Evolutionary conservation across 1,140 invertebrate genomes (phyloP).

Genomic region (Pogonognathellus flavescens): DNA sequence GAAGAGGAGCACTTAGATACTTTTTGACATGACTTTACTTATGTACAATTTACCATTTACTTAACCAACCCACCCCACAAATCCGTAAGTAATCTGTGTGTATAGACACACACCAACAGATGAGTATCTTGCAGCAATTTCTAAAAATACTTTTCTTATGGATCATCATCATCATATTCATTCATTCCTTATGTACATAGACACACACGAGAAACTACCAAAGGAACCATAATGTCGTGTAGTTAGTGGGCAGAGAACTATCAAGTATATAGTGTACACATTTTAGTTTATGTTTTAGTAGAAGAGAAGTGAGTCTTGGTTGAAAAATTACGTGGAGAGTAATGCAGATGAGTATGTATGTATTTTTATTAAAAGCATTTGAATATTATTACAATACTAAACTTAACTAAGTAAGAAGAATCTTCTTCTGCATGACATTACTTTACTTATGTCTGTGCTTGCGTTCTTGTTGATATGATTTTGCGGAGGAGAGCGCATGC

Average conservation of each 20-base stretch:
- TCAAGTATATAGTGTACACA: too few species aligned
- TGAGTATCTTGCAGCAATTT: slow-evolving; percentile 44
- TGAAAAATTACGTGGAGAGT: too few species aligned
- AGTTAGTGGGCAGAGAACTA: not conserved
- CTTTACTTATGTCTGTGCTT: not conserved
- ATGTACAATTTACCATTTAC: slow-evolving; percentile 46
- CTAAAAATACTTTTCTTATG: slow-evolving; percentile 41
- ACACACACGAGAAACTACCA: not conserved
- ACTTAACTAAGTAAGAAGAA: too few species aligned
- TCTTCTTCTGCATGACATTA: too few species aligned
- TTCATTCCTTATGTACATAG: not conserved
- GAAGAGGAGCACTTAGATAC: slow-evolving; percentile 34
- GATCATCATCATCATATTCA: slow-evolving; percentile 45
- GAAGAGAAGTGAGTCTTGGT: too few species aligned
- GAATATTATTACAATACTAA: too few species aligned
- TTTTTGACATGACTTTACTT: slow-evolving; percentile 50
- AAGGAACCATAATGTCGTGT: not conserved
- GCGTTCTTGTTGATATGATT: not conserved
- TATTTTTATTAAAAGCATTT: too few species aligned
- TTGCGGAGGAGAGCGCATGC: not conserved
- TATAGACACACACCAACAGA: not conserved
- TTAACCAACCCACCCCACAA: slow-evolving; percentile 45
- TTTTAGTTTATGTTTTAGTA: too few species aligned
- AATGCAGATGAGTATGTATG: too few species aligned
- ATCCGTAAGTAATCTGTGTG: slow-evolving; percentile 44